These are phyloP conservation scores for Microplitis demolitor DNA, from an alignment of 1,140 invertebrate species.

Conservation along the genomic window DNA sequence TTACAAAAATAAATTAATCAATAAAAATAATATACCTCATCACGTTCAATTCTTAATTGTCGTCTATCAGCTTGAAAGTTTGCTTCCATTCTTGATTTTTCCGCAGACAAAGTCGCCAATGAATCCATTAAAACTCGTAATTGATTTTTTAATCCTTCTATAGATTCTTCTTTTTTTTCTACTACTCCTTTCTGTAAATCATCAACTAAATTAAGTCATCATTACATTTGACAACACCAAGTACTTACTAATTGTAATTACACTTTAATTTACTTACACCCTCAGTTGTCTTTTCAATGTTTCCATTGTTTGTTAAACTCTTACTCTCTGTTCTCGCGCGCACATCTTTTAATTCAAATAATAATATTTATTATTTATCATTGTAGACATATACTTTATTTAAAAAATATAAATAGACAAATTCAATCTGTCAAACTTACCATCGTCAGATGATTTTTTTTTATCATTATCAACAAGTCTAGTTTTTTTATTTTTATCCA, in stretches of 20 bases:
- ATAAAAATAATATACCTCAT: constrained; percentile 53
- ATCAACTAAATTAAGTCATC: not conserved
- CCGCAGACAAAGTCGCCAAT: constrained; percentile 76
- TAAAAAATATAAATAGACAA: not conserved
- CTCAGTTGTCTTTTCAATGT: no score
- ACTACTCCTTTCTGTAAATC: constrained; percentile 11
- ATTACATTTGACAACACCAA: not conserved
- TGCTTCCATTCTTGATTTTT: constrained; percentile 83
- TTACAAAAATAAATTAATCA: not conserved
- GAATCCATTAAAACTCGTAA: constrained; percentile 75
- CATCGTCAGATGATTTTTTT: not conserved
- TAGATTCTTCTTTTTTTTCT: constrained; percentile 38
- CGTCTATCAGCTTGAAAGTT: constrained; percentile 81
- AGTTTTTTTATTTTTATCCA: no score
- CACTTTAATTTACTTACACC: no score
- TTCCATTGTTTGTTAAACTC: no score
- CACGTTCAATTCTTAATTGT: constrained; percentile 71
- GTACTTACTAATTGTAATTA: no score
- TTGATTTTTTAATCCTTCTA: constrained; percentile 62
- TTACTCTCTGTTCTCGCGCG: no score
- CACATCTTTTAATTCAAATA: no score
- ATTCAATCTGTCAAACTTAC: not conserved
- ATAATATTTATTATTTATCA: no score
- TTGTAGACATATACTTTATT: no score
- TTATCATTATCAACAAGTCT: not conserved